A percentile compares a stretch with the other conserved stretches of the same genome.
These are phyloP conservation scores for Ceratina japonica DNA, from an alignment of 1,140 invertebrate species.

Conservation along the genomic window DNA sequence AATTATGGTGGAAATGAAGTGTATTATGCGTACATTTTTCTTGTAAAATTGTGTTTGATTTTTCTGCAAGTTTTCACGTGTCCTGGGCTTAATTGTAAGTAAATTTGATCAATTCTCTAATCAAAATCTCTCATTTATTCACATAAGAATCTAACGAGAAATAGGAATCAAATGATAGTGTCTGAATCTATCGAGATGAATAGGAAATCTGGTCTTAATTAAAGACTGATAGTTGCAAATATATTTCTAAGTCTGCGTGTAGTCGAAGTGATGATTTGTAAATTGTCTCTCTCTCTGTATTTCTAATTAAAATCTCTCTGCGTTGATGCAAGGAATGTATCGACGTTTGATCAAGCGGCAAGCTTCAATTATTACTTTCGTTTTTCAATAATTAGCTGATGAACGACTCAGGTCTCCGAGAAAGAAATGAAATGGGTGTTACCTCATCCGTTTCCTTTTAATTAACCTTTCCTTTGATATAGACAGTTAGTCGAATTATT, in stretches of 20 bases:
- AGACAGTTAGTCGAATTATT: slow-evolving; percentile 42
- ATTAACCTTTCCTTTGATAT: slow-evolving; percentile 26
- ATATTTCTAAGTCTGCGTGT: neutral
- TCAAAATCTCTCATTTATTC: neutral
- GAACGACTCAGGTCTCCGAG: neutral
- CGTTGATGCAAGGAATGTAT: neutral
- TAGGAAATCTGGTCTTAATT: neutral
- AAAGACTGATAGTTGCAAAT: neutral
- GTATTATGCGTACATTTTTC: too few relatives aligned
- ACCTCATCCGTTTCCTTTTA: slow-evolving; percentile 29
- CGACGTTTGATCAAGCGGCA: slow-evolving; percentile 20
- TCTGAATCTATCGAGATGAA: neutral
- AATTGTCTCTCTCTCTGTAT: slow-evolving; percentile 1
- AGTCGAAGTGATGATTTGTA: neutral
- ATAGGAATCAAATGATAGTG: neutral
- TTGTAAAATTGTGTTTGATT: too few relatives aligned
- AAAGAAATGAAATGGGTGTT: slow-evolving; percentile 5
- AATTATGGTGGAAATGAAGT: too few relatives aligned
- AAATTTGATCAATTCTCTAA: neutral
- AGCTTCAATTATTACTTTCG: slow-evolving; percentile 24
- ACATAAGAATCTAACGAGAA: neutral
- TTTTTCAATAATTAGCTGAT: slow-evolving; percentile 37
- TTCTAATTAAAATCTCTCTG: slow-evolving; percentile 27
- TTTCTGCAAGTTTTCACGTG: neutral
- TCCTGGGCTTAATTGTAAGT: neutral